Conservation (phyloP, 2,888 invertebrate genomes). For the Stenoptilia bipunctidactyla region DNA sequence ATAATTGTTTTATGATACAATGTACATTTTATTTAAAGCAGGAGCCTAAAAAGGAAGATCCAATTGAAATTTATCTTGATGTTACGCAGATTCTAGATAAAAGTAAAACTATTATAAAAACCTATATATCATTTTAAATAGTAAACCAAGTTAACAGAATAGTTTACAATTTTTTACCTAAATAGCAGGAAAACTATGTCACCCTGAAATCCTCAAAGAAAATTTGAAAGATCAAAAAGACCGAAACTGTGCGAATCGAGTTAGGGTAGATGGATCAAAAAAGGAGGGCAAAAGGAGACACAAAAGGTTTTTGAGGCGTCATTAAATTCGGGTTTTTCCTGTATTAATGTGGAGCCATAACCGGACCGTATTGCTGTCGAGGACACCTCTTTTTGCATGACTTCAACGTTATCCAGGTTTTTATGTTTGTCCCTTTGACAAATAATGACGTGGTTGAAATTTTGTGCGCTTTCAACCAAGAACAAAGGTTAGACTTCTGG, state of each 20-base stretch:
- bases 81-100: no score
- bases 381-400: neutral
- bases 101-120: no score
- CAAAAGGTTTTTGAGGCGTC: slow-evolving; percentile 34
- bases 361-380: slow-evolving; percentile 22
- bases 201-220: slow-evolving; percentile 23
- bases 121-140: no score
- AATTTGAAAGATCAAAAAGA: slow-evolving; percentile 37
- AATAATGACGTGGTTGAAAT: slow-evolving; percentile 28
- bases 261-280: slow-evolving; percentile 26
- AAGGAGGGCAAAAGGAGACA: slow-evolving; percentile 18
- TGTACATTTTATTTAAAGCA: no score
- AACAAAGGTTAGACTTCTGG: slow-evolving; percentile 5
- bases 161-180: no score
- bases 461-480: slow-evolving; percentile 15
- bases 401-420: slow-evolving; percentile 18
- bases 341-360: slow-evolving; percentile 24
- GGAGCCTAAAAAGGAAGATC: no score
- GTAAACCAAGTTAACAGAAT: no score
- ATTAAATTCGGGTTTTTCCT: slow-evolving; percentile 38
- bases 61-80: no score
- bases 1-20: no score
- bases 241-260: slow-evolving; percentile 43
- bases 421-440: no score
- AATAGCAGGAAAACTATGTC: no score